phyloP scores from a whole-genome alignment of 2,113 vertebrate genomes.

The Noctilio leporinus region DNA sequence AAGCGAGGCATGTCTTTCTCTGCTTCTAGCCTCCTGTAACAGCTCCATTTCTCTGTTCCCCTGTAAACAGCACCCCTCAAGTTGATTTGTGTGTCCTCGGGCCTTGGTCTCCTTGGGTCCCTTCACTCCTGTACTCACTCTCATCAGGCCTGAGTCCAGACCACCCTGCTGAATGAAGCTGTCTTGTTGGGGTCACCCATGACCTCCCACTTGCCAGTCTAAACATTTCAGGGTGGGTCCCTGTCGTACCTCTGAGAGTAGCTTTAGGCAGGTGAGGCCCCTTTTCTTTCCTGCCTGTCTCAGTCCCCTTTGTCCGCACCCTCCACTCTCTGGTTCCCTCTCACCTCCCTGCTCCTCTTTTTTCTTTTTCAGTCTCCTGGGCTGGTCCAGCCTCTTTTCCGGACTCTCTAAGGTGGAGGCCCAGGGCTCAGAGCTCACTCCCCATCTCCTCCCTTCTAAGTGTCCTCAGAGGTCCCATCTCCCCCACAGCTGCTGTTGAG shows the following conservation, averaged over 20 bases:
- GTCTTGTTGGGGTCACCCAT: neutral
- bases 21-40: no score
- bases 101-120: rapidly evolving
- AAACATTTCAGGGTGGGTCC: neutral
- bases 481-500: neutral
- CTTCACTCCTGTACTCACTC: neutral
- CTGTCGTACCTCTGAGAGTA: neutral
- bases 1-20: no score
- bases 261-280: neutral
- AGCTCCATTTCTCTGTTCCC: neutral
- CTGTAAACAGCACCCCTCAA: neutral
- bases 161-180: neutral
- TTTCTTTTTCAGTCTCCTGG: neutral
- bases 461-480: neutral
- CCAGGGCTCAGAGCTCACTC: neutral
- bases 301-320: neutral
- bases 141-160: neutral
- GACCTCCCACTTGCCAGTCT: neutral
- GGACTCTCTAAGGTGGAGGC: neutral
- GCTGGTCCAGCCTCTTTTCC: neutral
- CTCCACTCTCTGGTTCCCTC: rapidly evolving
- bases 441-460: neutral
- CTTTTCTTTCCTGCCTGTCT: neutral
- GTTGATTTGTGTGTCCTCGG: neutral
- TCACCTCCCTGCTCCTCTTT: neutral